These are phyloP conservation scores for Aramus guarauna DNA, from an alignment of 2,113 vertebrate genomes.

Conservation along the genomic window DNA sequence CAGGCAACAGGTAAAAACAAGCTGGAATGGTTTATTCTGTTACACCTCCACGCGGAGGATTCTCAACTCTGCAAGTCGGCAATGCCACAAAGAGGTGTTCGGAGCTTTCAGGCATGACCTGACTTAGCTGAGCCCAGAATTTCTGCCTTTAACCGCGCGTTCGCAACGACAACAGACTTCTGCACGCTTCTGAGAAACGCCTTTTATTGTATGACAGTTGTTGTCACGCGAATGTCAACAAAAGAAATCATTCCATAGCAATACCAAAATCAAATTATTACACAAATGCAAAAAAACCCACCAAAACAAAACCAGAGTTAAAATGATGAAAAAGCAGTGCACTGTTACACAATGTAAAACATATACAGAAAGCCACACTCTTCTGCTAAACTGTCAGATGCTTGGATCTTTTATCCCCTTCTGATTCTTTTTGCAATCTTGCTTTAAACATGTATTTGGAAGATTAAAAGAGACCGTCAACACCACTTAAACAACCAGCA, in stretches of 20 bases:
- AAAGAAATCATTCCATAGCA: neutral
- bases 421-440: neutral
- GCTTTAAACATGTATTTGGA: neutral
- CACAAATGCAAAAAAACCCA: neutral
- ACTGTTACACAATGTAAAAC: conserved; percentile 2
- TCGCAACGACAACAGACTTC: neutral
- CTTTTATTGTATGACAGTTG: conserved; percentile 38
- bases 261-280: neutral
- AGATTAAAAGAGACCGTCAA: neutral
- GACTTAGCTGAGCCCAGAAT: neutral
- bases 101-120: neutral
- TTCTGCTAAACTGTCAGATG: neutral
- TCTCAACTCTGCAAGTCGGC: neutral
- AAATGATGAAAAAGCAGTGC: neutral
- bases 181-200: neutral
- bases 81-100: neutral
- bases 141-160: neutral
- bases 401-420: neutral
- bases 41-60: neutral
- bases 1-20: neutral
- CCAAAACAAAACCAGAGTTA: neutral
- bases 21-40: neutral
- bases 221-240: neutral
- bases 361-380: neutral
- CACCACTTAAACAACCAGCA: neutral